phyloP scores from a whole-genome alignment of 2,888 invertebrate species.

The Plutella xylostella region DNA sequence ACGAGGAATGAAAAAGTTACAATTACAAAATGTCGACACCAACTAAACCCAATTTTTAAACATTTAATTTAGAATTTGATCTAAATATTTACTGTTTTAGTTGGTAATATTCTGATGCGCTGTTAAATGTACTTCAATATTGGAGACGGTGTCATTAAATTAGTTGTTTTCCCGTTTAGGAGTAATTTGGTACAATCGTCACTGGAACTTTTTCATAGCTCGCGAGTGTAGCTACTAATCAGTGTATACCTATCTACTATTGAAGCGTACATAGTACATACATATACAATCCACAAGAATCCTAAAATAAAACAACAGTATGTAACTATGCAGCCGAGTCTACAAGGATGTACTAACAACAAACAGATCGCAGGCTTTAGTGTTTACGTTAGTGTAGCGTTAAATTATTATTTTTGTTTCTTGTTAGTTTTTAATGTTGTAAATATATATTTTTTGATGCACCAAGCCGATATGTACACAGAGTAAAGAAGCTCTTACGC shows the following conservation, averaged over 20 bases:
- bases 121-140: too few species aligned
- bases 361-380: not conserved
- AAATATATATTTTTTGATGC: not conserved
- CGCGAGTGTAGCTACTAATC: not conserved
- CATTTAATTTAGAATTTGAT: too few species aligned
- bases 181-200: not conserved
- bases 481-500: too few species aligned
- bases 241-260: not conserved
- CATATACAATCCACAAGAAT: not conserved
- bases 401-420: not conserved
- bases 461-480: too few species aligned
- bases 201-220: not conserved
- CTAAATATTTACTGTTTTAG: too few species aligned
- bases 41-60: too few species aligned
- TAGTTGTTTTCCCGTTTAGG: too few species aligned
- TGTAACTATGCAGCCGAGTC: not conserved
- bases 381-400: conserved; percentile 1
- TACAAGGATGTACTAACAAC: too few species aligned
- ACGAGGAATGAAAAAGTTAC: too few species aligned
- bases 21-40: too few species aligned
- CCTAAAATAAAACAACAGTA: not conserved
- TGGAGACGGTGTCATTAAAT: too few species aligned
- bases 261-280: not conserved
- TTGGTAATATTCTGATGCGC: too few species aligned
- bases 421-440: not conserved